Conservation (phyloP, 2,888 invertebrate species). For the Parascotia fuliginaria region DNA sequence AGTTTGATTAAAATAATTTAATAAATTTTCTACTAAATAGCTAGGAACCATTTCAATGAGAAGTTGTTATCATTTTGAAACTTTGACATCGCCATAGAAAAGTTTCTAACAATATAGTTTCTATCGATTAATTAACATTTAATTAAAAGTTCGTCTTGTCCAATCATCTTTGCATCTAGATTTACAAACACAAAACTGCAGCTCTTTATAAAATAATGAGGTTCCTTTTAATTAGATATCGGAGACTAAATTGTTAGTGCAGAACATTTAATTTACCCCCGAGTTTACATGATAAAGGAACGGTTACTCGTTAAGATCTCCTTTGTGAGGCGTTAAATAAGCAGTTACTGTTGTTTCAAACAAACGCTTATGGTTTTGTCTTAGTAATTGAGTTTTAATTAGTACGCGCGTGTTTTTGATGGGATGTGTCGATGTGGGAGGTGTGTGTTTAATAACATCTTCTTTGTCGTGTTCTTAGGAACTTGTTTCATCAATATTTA, state of each 20-base stretch:
- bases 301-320: constrained; percentile 9
- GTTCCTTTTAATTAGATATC: constrained; percentile 28
- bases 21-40: too few species aligned
- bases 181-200: neutral
- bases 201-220: constrained; percentile 11
- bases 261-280: constrained; percentile 34
- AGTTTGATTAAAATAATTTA: too few species aligned
- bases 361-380: constrained; percentile 35
- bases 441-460: neutral
- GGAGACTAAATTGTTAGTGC: constrained; percentile 29
- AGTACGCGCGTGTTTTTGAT: constrained; percentile 24
- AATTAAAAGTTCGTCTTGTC: too few species aligned
- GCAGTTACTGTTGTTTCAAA: constrained; percentile 26
- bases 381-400: constrained; percentile 39
- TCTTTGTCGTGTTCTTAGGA: too few species aligned
- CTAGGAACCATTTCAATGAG: too few species aligned
- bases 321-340: constrained; percentile 32
- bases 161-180: neutral
- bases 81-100: too few species aligned
- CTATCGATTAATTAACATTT: too few species aligned
- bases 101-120: too few species aligned
- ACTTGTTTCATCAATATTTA: too few species aligned
- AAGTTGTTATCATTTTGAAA: too few species aligned
- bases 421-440: neutral
- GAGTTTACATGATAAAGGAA: constrained; percentile 43